A percentile compares a stretch with the other conserved stretches of the same genome.
phyloP scores from a whole-genome alignment of 2,113 vertebrate species.

The Thunnus maccoyii region DNA sequence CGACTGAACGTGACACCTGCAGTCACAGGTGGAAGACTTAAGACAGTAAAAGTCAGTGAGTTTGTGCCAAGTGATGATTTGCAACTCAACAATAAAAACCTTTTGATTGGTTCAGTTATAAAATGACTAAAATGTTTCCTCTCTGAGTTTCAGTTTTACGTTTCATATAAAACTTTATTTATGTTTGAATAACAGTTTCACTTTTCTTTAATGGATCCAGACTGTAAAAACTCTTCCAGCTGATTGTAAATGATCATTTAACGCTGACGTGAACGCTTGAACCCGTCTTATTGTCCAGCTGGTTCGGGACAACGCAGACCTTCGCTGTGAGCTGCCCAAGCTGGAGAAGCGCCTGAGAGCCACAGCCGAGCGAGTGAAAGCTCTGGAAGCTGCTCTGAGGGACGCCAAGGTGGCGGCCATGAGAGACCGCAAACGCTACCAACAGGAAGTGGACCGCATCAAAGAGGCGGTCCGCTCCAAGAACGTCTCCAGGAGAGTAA shows the following conservation, averaged over 20 bases:
- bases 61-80: too few species aligned
- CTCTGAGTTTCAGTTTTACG: too few species aligned
- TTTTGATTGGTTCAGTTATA: too few species aligned
- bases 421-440: conserved; percentile 94
- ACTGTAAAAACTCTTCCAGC: too few species aligned
- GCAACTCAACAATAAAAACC: too few species aligned
- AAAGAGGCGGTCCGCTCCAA: conserved; percentile 93
- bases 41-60: too few species aligned
- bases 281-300: conserved; percentile 77
- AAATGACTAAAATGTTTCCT: too few species aligned
- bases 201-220: too few species aligned
- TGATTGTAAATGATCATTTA: neutral
- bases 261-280: neutral
- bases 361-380: conserved; percentile 93
- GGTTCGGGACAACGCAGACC: conserved; percentile 94
- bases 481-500: conserved; percentile 89
- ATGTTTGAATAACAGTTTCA: too few species aligned
- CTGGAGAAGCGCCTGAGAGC: conserved; percentile 94
- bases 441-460: conserved; percentile 96
- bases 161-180: too few species aligned
- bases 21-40: too few species aligned
- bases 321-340: conserved; percentile 97
- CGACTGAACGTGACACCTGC: too few species aligned
- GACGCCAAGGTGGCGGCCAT: conserved; percentile 92
- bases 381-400: conserved; percentile 90